These are phyloP conservation scores for Megaleporinus macrocephalus DNA, from an alignment of 2,113 vertebrate species.

Conservation along the genomic window DNA sequence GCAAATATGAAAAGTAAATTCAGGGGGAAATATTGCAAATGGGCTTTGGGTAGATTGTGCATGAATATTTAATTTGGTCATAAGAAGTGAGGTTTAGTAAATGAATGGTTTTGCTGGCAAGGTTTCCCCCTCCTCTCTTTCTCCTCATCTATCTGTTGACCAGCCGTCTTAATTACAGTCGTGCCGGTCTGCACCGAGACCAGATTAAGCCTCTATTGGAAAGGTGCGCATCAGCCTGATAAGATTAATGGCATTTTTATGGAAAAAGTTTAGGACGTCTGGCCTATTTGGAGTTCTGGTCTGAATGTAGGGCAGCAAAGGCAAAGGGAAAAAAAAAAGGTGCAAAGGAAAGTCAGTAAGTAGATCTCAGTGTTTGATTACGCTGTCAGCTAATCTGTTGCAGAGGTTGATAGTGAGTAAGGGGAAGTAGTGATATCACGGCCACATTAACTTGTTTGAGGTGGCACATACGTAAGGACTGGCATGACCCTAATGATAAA, in stretches of 20 bases:
- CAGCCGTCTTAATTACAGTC: slow-evolving; percentile 71
- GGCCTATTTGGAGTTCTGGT: slow-evolving; percentile 54
- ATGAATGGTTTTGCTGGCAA: slow-evolving; percentile 66
- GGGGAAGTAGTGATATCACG: background rate
- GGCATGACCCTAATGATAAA: too few relatives aligned
- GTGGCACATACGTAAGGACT: too few relatives aligned
- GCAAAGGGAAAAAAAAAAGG: slow-evolving; percentile 12
- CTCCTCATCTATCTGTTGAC: slow-evolving; percentile 58
- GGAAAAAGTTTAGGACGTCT: slow-evolving; percentile 55
- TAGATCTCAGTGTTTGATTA: slow-evolving; percentile 26
- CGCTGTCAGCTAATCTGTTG: slow-evolving; percentile 6
- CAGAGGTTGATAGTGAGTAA: background rate
- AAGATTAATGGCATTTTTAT: slow-evolving; percentile 63
- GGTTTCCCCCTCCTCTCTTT: slow-evolving; percentile 49
- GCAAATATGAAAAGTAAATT: slow-evolving; percentile 80
- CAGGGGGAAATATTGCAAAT: slow-evolving; percentile 77
- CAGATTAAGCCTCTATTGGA: slow-evolving; percentile 65
- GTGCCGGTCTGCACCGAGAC: slow-evolving; percentile 59
- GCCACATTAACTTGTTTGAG: background rate
- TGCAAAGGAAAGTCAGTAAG: slow-evolving; percentile 3
- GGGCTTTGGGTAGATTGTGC: slow-evolving; percentile 73
- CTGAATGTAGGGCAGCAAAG: slow-evolving; percentile 44
- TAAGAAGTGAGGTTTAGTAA: slow-evolving; percentile 72
- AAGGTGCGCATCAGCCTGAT: slow-evolving; percentile 57
- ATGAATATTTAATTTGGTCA: slow-evolving; percentile 81